Evolutionary conservation across 2,797 vertebrate genomes (phyloP), one percentile per base, ranked within the genome.

Genomic region (Hoplostethus mediterraneus): DNA sequence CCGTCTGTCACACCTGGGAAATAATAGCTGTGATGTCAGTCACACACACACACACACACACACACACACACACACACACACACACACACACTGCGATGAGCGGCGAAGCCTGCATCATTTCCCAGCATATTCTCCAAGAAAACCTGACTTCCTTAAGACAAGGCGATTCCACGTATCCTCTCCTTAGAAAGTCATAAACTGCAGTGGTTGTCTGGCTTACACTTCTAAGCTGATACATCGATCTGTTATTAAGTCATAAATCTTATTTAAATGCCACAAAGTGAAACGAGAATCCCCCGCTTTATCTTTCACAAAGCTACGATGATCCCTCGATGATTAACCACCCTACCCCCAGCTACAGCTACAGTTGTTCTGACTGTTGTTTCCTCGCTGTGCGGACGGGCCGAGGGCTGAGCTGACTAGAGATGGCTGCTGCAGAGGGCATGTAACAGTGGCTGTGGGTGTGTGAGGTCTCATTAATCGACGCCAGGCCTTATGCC

Each of bases 391-490:
- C 66, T 77, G 72, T 28, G 11, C 63, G 85, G 57, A 6, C 67
- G 28, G 80, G 82, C 79, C 80, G 21, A 47, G 58, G 78, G 71
- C 79, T 76, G 77, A 81, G 69, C 75, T 55, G 79, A 80, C 87
- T 56, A n/a, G 85, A 88, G 90, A 82, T 77, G 0, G 66, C 61
- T 71, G 81, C 80, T 83, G 89, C 90, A 76, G 75, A 86, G 85
- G 85, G 87, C 77, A 70, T 90, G 91, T 89, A 92, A 85, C 82
- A 69, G 87, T 71, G 87, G 82, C 88, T 83, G 87, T 87, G 89
- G 91, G 89, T 90, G 91, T 90, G 86, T 73, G 71, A 86, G 90
- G 88, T 93, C 93, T 94, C 92, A 91, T 94, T 95, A 94, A 94
- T 93, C 92, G 89, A 92, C 82, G 81, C 71, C 73, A 76, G 90